These are phyloP conservation scores for Pempheris klunzingeri DNA, from an alignment of 2,797 vertebrate genomes.

Conservation along the genomic window DNA sequence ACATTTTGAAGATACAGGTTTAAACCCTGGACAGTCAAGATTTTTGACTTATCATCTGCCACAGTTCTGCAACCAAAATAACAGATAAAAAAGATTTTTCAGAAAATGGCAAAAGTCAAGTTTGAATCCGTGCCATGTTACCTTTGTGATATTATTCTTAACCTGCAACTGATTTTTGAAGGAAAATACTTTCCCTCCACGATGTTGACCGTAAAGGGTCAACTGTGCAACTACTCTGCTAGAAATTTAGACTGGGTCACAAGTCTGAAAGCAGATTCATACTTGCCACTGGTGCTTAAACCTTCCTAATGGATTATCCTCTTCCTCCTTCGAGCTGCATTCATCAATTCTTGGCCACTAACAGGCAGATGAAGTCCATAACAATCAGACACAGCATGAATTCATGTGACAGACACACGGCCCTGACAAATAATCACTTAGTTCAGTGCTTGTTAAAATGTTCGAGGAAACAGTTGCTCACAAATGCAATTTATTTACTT, in stretches of 20 bases:
- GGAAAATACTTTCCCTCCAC: neutral
- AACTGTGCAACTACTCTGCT: constrained; percentile 1
- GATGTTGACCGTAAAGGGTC: constrained; percentile 4
- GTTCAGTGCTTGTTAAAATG: constrained; percentile 4
- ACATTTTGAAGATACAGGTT: constrained; percentile 2
- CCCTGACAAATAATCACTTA: neutral
- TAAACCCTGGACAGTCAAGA: neutral
- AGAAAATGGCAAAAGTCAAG: neutral
- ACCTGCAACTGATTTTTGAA: constrained; percentile 12
- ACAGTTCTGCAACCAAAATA: neutral
- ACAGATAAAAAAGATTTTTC: neutral
- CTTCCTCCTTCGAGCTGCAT: neutral
- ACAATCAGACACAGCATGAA: constrained; percentile 1
- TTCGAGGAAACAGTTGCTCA: neutral
- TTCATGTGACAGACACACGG: neutral
- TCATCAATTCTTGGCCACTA: constrained; percentile 5
- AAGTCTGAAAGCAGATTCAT: neutral
- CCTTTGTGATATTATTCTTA: constrained; percentile 2
- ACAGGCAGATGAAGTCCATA: neutral
- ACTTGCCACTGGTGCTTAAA: neutral
- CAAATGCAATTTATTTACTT: neutral
- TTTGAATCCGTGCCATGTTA: neutral
- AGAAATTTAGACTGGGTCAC: constrained; percentile 29
- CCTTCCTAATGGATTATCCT: constrained; percentile 4
- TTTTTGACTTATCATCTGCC: neutral